These are phyloP conservation scores for Triplophysa siluroides DNA, from an alignment of 2,113 vertebrate species.

Conservation along the genomic window DNA sequence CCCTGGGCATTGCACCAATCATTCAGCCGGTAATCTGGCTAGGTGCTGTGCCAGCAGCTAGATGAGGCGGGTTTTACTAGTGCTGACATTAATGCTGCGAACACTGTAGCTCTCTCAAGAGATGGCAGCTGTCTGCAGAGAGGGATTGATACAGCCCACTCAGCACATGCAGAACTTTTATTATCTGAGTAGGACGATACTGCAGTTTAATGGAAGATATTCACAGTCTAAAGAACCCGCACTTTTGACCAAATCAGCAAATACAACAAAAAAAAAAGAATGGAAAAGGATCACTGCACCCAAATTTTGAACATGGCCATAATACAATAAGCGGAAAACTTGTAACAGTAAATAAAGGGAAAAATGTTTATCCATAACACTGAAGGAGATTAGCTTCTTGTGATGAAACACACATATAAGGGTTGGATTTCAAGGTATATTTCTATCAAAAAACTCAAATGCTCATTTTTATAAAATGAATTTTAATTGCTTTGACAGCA, in stretches of 20 bases:
- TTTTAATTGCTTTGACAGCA: no score
- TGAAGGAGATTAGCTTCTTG: no score
- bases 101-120: conserved; percentile 46
- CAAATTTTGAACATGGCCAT: conserved; percentile 3
- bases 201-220: conserved; percentile 57
- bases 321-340: background rate
- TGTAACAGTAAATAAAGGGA: no score
- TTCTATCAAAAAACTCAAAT: no score
- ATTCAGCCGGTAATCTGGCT: conserved; percentile 74
- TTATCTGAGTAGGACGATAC: conserved; percentile 57
- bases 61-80: conserved; percentile 64
- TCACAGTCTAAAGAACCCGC: conserved; percentile 46
- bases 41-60: conserved; percentile 66
- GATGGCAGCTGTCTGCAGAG: conserved; percentile 41
- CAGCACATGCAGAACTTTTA: conserved; percentile 55
- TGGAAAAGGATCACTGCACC: conserved; percentile 53
- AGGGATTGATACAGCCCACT: conserved; percentile 62
- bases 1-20: conserved; percentile 66
- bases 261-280: conserved; percentile 8
- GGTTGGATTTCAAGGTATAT: no score
- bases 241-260: conserved; percentile 51
- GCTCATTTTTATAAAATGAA: no score
- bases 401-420: no score
- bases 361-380: no score
- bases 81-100: conserved; percentile 66